These are phyloP conservation scores for Hesperia comma DNA, from an alignment of 2,888 invertebrate genomes.

Conservation along the genomic window DNA sequence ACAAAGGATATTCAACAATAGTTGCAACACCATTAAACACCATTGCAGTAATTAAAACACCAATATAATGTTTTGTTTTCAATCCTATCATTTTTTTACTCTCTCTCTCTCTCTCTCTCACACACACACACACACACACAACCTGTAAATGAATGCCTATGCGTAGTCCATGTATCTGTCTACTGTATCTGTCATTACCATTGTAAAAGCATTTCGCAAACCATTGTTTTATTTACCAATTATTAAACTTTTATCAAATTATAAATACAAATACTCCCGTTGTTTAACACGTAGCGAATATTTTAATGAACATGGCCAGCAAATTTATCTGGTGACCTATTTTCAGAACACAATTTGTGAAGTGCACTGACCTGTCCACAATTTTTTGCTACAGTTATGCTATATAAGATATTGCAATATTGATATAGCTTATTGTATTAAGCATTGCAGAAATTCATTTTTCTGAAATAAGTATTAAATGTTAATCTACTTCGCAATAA, in stretches of 20 bases:
- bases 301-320: neutral
- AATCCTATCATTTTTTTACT: constrained; percentile 3
- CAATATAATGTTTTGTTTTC: too few species aligned
- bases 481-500: too few species aligned
- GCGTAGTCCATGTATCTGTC: neutral
- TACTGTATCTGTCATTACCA: neutral
- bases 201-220: neutral
- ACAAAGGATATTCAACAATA: too few species aligned
- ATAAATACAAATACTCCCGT: neutral
- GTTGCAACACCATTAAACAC: too few species aligned
- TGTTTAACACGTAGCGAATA: neutral
- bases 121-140: constrained; percentile 16
- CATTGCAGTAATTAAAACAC: too few species aligned
- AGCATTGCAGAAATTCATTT: too few species aligned
- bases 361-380: too few species aligned
- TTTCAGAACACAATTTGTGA: constrained; percentile 2
- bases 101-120: too few species aligned
- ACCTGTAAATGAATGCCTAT: neutral
- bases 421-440: too few species aligned
- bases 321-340: constrained; percentile 5
- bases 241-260: neutral
- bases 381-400: too few species aligned
- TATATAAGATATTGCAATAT: too few species aligned
- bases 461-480: too few species aligned
- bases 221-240: constrained; percentile 8